A percentile compares a stretch with the other conserved stretches of the same genome.
Evolutionary conservation across 2,888 invertebrate genomes (phyloP).

Genomic region (Listrodromus nycthemerus): DNA sequence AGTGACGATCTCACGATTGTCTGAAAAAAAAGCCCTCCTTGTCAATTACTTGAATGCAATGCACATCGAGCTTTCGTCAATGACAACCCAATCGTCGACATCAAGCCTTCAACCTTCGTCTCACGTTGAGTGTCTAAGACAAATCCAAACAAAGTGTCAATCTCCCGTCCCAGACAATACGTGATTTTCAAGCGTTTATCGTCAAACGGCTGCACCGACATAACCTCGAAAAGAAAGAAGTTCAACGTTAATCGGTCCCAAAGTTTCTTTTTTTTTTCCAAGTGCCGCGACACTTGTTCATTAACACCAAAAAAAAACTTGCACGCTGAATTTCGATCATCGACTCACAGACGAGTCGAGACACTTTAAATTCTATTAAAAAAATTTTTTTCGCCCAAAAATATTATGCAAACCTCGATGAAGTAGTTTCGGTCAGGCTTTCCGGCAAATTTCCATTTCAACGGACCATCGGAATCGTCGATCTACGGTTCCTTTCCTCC

Average conservation of each 20-base stretch:
- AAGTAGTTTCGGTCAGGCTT: constrained; percentile 57
- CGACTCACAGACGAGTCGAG: not conserved
- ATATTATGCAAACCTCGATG: constrained; percentile 54
- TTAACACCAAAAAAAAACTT: not conserved
- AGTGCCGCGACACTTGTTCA: too few relatives aligned
- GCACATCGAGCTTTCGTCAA: not conserved
- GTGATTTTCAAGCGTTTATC: constrained; percentile 6
- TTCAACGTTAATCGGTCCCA: not conserved
- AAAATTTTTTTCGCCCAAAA: constrained; percentile 38
- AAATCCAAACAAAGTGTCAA: not conserved
- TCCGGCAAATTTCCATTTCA: constrained; percentile 67
- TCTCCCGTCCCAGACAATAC: not conserved
- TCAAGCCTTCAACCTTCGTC: not conserved
- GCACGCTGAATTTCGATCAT: not conserved
- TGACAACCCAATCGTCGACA: not conserved
- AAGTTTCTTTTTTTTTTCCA: not conserved
- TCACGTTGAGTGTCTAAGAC: too few relatives aligned
- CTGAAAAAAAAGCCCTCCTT: too few relatives aligned
- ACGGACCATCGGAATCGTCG: constrained; percentile 29
- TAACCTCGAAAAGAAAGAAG: constrained; percentile 30
- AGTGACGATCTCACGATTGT: too few relatives aligned
- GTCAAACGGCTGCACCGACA: not conserved
- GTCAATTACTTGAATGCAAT: not conserved
- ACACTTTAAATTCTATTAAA: not conserved
- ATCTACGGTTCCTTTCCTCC: not conserved